Evolutionary conservation across 2,797 vertebrate genomes (phyloP), one percentile per base, ranked within the genome.

Genomic region (Pogoniulus pusillus): DNA sequence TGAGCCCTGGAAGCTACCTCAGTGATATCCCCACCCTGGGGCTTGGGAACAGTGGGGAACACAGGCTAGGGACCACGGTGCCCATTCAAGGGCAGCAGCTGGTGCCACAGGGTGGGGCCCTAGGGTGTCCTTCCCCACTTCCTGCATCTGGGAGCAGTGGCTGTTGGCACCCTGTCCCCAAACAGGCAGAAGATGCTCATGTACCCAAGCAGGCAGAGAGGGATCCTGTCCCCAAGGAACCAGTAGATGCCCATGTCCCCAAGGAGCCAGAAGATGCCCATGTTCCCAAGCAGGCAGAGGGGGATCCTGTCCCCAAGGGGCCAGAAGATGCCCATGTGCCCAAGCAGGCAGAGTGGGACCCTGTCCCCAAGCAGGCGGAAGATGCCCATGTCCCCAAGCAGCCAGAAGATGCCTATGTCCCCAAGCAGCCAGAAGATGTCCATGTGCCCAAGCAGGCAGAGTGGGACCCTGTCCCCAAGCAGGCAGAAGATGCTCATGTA

Each of bases 61-160:
- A 16, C 4, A 5, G 58, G 16, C 0, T 1, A 1, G 27, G 11
- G 26, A 26, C 37, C 0, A 0, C 19, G 54, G 43, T 66, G 26
- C 15, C 35, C 8, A 4, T 12, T 37, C 34, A 12, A 17, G 37
- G n/a, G 11, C 35, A 65, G 73, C 24, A 32, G 17, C 15, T 26
- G 55, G 13, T 77, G 53, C 22, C 35, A 70, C 7, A 53, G 62
- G 32, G 32, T 69, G 10, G 10, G 22, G n/a, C 16, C 22, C 39
- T 0, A 0, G 62, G 49, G 43, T 47, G 66, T 12, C 34, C 1
- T 5, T 27, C 27, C 19, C 23, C 19, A 54, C 34, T 4, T 83
- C 14, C 53, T 47, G 34, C 1, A 0, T 22, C 10, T 2, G 1
- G 30, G 23, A 69, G 29, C 2, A 2, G 23, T 2, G 4, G 26